phyloP scores from a whole-genome alignment of 2,113 vertebrate species.

The Platanista minor region DNA sequence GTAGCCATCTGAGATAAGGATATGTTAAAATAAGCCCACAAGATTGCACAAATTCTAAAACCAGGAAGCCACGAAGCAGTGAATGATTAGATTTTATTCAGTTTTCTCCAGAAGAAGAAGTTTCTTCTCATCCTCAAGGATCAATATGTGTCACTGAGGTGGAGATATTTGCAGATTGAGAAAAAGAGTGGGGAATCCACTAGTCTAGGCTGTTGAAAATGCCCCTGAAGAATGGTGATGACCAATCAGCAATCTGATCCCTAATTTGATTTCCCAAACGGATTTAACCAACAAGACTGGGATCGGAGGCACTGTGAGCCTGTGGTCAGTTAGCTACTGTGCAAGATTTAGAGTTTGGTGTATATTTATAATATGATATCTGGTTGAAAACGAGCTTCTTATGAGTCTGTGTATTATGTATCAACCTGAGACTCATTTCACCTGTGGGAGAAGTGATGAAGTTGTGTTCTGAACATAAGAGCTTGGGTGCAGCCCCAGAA shows the following conservation, averaged over 20 bases:
- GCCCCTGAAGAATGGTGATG: neutral
- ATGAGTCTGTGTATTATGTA: neutral
- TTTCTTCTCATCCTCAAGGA: neutral
- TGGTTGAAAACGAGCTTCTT: neutral
- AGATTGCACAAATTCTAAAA: neutral
- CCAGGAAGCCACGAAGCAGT: neutral
- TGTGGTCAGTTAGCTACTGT: neutral
- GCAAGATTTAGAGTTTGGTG: neutral
- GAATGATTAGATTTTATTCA: neutral
- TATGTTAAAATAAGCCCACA: neutral
- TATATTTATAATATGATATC: neutral
- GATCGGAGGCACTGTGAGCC: neutral
- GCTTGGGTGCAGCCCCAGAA: neutral
- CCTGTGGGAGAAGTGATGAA: neutral
- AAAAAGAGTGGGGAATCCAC: neutral
- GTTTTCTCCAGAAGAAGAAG: neutral
- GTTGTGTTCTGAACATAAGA: neutral
- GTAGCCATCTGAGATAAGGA: neutral
- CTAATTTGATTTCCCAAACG: neutral
- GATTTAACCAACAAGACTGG: neutral
- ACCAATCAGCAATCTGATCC: neutral
- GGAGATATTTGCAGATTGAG: neutral
- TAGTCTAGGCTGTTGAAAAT: neutral
- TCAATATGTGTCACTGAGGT: neutral
- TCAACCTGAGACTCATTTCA: neutral